Evolutionary conservation across 1,140 invertebrate genomes (phyloP), one percentile per base, ranked within the genome.

Genomic region (Pogonomyrmex barbatus): DNA sequence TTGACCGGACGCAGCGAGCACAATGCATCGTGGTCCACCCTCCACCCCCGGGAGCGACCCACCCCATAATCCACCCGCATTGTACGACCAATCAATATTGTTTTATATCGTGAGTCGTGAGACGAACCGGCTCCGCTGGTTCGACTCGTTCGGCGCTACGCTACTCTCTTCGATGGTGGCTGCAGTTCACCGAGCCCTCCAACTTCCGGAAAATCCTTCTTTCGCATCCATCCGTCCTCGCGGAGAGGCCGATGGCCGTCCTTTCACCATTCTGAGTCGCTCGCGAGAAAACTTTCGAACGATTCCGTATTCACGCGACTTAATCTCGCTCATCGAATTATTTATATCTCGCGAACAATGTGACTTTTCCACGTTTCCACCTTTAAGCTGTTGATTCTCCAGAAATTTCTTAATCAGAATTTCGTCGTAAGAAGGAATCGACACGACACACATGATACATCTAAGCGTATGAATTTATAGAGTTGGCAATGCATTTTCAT

Each of bases 81-180:
- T 92, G 90, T 91, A 92, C 89, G 86, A 91, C 91, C 92, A 93
- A 94, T 94, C 93, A 94, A 94, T 94, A 94, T 93, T 93, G 91
- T 92, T 93, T 93, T 94, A 92, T 88, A 88, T 88, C 89, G 89
- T 86, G 91, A 87, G 88, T 91, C 90, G 90, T 88, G 90, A 91
- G 91, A 91, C 90, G 91, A 90, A 83, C 88, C 73, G 84, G 76
- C 88, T 76, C 67, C 89, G 82, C 84, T 91, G 84, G 86, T 56
- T 90, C 88, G 86, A 76, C 73, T 79, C 89, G 89, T 88, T 90
- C 89, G 82, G 83, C 86, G 70, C 89, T 89, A 83, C 82, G 67
- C 86, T 68, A 68, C 65, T 90, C 87, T 88, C 71, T 68, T 86
- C 54, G 78, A 78, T 87, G 76, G 75, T 78, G 33, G 58, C 71